These are phyloP conservation scores for Melieria omissa DNA, from an alignment of 2,888 invertebrate species.

Conservation along the genomic window DNA sequence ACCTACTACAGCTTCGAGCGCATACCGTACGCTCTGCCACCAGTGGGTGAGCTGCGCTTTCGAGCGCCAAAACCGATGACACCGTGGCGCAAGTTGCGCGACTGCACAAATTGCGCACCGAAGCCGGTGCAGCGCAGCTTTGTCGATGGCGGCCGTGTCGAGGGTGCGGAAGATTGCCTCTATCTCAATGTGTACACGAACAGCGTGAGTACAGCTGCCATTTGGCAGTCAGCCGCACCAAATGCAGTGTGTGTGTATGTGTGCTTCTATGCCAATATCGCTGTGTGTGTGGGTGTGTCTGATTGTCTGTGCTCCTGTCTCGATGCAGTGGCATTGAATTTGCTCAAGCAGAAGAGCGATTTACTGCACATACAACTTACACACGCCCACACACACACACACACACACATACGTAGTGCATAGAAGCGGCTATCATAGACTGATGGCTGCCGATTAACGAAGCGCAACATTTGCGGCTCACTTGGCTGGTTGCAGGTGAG, in stretches of 20 bases:
- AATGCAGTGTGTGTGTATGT: not conserved
- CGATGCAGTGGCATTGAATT: conserved; percentile 19
- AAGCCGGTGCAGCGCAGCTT: conserved; percentile 35
- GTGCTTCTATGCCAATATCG: not conserved
- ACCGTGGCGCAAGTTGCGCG: conserved; percentile 63
- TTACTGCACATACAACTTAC: conserved; percentile 3
- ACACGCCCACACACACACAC: not conserved
- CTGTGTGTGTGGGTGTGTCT: not conserved
- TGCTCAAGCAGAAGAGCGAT: conserved; percentile 10
- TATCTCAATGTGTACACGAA: conserved; percentile 64
- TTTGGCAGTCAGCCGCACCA: not conserved
- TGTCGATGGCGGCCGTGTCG: conserved; percentile 36
- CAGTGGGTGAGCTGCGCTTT: conserved; percentile 65
- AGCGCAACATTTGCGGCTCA: too few relatives aligned
- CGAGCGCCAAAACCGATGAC: conserved; percentile 64
- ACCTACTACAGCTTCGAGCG: conserved; percentile 56
- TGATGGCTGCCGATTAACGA: too few relatives aligned
- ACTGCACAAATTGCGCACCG: conserved; percentile 54
- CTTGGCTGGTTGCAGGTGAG: conserved; percentile 40
- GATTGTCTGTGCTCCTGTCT: not conserved
- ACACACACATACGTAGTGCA: not conserved
- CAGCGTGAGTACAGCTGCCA: conserved; percentile 42
- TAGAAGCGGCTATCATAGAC: too few relatives aligned
- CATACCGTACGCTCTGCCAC: conserved; percentile 60
- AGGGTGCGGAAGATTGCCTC: conserved; percentile 68